phyloP scores from a whole-genome alignment of 2,888 invertebrate species.

The Eupithecia inturbata region DNA sequence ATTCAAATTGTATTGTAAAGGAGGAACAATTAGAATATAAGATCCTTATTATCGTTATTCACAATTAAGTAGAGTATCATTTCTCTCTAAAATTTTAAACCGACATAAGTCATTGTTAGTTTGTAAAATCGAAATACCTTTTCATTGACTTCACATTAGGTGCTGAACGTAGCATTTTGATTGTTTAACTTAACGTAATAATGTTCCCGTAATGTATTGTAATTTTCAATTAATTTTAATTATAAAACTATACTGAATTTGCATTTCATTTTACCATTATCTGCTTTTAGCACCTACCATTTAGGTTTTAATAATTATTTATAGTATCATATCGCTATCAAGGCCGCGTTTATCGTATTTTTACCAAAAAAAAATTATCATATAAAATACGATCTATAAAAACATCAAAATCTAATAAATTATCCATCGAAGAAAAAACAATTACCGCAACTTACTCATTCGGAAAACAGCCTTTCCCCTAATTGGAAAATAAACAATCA shows the following conservation, averaged over 20 bases:
- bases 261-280: conserved; percentile 28
- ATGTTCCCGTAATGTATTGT: conserved; percentile 64
- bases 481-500: conserved; percentile 28
- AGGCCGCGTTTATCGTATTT: not conserved
- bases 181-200: conserved; percentile 23
- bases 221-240: conserved; percentile 73
- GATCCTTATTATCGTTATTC: conserved; percentile 36
- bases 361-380: not conserved
- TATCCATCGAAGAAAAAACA: not conserved
- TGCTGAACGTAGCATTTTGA: not conserved
- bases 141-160: not conserved
- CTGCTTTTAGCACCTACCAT: not conserved
- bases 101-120: not conserved
- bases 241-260: conserved; percentile 68
- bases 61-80: not conserved
- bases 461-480: conserved; percentile 9
- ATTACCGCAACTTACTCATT: not conserved
- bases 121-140: not conserved
- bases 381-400: not conserved
- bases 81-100: not conserved
- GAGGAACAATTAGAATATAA: conserved; percentile 81
- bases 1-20: conserved; percentile 56
- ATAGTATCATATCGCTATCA: not conserved
- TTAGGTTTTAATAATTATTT: not conserved
- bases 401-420: not conserved